Percentiles rank a stretch among this genome's conserved stretches.
phyloP scores from a whole-genome alignment of 2,113 vertebrate species.

The Anguilla rostrata region DNA sequence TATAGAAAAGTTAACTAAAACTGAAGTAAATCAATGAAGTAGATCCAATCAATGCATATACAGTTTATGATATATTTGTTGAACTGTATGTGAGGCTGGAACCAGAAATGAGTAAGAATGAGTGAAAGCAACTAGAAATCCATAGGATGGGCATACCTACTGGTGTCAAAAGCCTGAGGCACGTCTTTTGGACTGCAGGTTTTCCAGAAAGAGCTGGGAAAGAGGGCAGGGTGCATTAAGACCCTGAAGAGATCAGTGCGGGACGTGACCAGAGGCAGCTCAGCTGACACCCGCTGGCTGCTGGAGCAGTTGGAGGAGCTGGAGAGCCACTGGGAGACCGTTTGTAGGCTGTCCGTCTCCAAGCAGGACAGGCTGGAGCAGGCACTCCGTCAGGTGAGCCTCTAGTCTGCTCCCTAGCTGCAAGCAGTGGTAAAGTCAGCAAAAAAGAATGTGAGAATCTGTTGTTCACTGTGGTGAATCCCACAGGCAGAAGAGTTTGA shows the following conservation, averaged over 20 bases:
- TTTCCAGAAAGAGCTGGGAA: slow-evolving; percentile 85
- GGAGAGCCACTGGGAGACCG: slow-evolving; percentile 76
- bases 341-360: slow-evolving; percentile 79
- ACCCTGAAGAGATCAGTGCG: slow-evolving; percentile 78
- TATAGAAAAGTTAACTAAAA: not conserved
- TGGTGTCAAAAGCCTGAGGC: not conserved
- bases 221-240: slow-evolving; percentile 77
- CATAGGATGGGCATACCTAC: too few species aligned
- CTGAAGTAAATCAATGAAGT: too few species aligned
- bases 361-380: slow-evolving; percentile 79
- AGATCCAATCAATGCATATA: too few species aligned
- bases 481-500: slow-evolving; percentile 81
- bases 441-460: not conserved
- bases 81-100: too few species aligned
- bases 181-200: slow-evolving; percentile 55
- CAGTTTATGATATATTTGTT: too few species aligned
- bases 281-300: slow-evolving; percentile 77
- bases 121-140: too few species aligned
- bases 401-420: not conserved
- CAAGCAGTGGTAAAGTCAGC: not conserved
- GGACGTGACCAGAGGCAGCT: slow-evolving; percentile 76
- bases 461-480: not conserved
- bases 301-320: slow-evolving; percentile 84
- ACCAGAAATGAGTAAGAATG: too few species aligned
- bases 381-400: slow-evolving; percentile 73